Percentiles rank a stretch among this genome's conserved stretches.
Conservation (phyloP, 2,797 vertebrate genomes). For the Carapus acus region DNA sequence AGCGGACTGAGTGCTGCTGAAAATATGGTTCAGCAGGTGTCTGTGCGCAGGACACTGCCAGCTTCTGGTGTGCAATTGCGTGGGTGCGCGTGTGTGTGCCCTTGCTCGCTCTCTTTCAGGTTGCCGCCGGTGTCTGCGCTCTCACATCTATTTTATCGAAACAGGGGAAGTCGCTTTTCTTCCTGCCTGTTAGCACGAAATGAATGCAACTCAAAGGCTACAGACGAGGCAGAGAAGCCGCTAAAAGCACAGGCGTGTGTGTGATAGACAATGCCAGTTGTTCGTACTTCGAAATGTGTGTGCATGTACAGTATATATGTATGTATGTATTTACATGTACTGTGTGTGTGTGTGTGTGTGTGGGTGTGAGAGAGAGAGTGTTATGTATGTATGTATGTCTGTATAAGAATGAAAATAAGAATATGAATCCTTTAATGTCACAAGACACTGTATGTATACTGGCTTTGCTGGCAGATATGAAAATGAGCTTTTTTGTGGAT, state of each 20-base stretch:
- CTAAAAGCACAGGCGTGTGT: background rate
- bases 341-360: no score
- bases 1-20: conserved; percentile 49
- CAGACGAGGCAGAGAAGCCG: conserved; percentile 7
- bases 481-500: background rate
- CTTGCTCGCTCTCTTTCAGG: conserved; percentile 42
- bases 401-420: no score
- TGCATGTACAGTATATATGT: background rate
- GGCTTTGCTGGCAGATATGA: background rate
- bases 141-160: conserved; percentile 39
- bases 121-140: conserved; percentile 37
- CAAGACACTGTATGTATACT: no score
- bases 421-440: no score
- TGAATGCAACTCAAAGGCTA: background rate
- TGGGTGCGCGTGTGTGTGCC: conserved; percentile 9
- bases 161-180: conserved; percentile 60
- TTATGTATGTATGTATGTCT: no score
- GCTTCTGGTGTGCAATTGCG: conserved; percentile 8
- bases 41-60: conserved; percentile 29
- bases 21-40: conserved; percentile 41
- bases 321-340: background rate
- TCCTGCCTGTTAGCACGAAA: conserved; percentile 40
- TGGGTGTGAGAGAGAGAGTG: no score
- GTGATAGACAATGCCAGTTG: conserved; percentile 2
- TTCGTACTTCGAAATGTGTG: no score